Conservation (phyloP, 2,797 vertebrate genomes). For the Enteromius thamalakanensis region DNA sequence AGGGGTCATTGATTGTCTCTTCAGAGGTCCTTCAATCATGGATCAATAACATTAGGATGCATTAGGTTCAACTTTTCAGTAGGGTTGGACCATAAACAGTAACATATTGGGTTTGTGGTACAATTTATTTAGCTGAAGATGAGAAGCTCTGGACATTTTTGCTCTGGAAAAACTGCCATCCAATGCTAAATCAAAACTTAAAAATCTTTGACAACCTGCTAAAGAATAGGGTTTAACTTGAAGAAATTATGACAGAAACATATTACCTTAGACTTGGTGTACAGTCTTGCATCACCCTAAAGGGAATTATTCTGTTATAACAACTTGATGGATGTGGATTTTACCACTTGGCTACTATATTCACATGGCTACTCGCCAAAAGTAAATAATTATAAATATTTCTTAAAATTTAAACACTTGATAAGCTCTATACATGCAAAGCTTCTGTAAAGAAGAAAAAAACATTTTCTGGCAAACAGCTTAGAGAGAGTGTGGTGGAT, state of each 20-base stretch:
- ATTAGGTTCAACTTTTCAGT: neutral
- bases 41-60: constrained; percentile 17
- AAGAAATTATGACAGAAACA: neutral
- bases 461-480: too few relatives aligned
- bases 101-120: neutral
- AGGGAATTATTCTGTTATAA: neutral
- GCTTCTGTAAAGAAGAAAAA: too few relatives aligned
- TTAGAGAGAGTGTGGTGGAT: too few relatives aligned
- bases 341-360: neutral
- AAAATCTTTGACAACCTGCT: neutral
- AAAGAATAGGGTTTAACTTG: neutral
- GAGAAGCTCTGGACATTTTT: neutral
- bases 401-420: too few relatives aligned
- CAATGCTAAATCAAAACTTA: neutral
- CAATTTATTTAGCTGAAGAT: neutral
- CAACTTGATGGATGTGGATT: neutral
- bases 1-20: constrained; percentile 24
- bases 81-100: neutral
- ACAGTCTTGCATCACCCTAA: neutral
- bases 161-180: neutral
- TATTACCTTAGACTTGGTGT: neutral
- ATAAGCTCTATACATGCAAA: too few relatives aligned
- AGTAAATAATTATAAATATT: too few relatives aligned
- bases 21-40: neutral
- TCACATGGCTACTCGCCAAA: neutral